Evolutionary conservation across 37 sponge, comb jelly and placozoan genomes (phyloP), one percentile per base, ranked within the genome.

Genomic region (Agelas oroides): DNA sequence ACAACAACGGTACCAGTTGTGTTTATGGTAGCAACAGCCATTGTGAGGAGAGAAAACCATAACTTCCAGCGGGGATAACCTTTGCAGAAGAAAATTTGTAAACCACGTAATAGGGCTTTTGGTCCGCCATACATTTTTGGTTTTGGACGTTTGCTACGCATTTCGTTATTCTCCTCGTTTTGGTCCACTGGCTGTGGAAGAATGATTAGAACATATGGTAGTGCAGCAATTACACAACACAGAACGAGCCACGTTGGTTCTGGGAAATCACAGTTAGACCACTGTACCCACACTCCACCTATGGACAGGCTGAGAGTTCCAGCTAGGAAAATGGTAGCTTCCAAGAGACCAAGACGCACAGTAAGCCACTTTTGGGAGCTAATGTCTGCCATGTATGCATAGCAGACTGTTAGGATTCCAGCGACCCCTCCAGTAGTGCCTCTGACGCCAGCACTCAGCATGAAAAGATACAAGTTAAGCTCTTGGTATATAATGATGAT

Each of bases 361-460:
- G 82, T 84, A 0, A 84, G 64, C 79, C 83, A 85, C 31, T 73
- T 84, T 54, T 55, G 69, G 0, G 92, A 78, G 63, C 85, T 85
- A 28, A 92, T 27, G 31, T 92, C 93, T 3, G 76, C 40, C 1
- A 88, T 30, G 66, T 88, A 88, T 0, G 93, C 66, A 28, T 61
- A 84, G 5, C 64, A 68, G 23, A 56, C 70, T n/a, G 80, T 79
- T 14, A 88, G 64, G 5, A 87, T 65, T 14, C 80, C 89, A 21
- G 89, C 86, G 6, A 85, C 16, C 13, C 89, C 89, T 6, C 93
- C 93, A 0, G 71, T 41, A 17, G 84, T 21, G 20, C 81, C 80
- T n/a, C 67, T 79, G 1, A 85, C 23, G 20, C 46, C 61, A 74
- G 59, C 55, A 6, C 55, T 62, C 19, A 92, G 62, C 14, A 83